phyloP scores from a whole-genome alignment of 1,140 invertebrate species.

The Drosophila dunni region DNA sequence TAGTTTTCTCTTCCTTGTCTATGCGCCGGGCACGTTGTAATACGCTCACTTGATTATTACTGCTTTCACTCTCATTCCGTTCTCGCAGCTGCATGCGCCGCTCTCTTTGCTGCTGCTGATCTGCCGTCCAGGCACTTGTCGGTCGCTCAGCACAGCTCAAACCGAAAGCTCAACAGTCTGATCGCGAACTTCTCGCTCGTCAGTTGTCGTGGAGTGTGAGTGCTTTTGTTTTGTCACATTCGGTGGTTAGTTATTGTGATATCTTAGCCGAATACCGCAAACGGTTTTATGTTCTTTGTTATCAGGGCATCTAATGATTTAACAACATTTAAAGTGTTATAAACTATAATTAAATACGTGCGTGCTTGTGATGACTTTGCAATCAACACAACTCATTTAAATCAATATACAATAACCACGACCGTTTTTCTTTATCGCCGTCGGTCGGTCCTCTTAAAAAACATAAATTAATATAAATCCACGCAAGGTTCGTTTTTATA shows the following conservation, averaged over 20 bases:
- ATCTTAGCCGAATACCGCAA: slow-evolving; percentile 15
- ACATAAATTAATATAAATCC: slow-evolving; percentile 59
- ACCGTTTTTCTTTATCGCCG: slow-evolving; percentile 47
- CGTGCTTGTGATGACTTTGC: slow-evolving; percentile 7
- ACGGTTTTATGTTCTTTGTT: slow-evolving; percentile 32
- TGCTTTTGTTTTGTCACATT: too few relatives aligned
- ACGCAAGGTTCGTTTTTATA: slow-evolving; percentile 37
- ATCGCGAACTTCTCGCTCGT: slow-evolving; percentile 48
- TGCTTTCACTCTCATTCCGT: neutral
- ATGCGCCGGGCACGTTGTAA: slow-evolving; percentile 3
- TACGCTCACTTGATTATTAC: neutral
- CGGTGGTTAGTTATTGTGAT: slow-evolving; percentile 26
- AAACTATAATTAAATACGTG: slow-evolving; percentile 47
- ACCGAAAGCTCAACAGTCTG: slow-evolving; percentile 19
- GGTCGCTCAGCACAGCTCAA: slow-evolving; percentile 2
- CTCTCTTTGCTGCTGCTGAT: slow-evolving; percentile 16
- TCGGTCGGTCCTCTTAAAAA: slow-evolving; percentile 11
- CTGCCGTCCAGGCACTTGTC: neutral
- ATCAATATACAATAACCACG: slow-evolving; percentile 62
- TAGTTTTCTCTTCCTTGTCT: slow-evolving; percentile 1
- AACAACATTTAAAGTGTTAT: slow-evolving; percentile 35
- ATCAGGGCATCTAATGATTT: slow-evolving; percentile 29
- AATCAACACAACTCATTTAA: slow-evolving; percentile 36
- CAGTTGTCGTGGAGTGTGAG: slow-evolving; percentile 28
- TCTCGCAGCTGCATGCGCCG: slow-evolving; percentile 6